Evolutionary conservation across 1,140 invertebrate species (phyloP), one percentile per base, ranked within the genome.

Genomic region (Araneus ventricosus): DNA sequence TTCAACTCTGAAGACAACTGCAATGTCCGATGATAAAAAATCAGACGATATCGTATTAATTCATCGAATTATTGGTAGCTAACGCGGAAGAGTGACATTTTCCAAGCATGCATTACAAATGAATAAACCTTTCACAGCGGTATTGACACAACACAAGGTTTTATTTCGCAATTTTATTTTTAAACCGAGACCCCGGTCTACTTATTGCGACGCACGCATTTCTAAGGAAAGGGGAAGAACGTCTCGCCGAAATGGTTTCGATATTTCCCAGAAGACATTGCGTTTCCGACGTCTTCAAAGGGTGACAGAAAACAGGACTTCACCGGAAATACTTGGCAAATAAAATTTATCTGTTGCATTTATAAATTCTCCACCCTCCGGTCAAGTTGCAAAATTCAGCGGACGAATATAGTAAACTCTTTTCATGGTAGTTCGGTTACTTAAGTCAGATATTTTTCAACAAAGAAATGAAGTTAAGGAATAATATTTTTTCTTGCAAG

Each of bases 91-190:
- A 20, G 10, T 75, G 30, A 34, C 30, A 30, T 67, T 67, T 63
- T 75, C 10, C 14, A 75, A 75, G 70, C 14, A 75, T 75, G 70
- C 30, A 75, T 34, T 37, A 75, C 70, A 75, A 75, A 75, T 75
- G 70, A 75, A 75, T 37, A 37, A 75, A 34, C 34, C 70, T 75
- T 75, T 75, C 27, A 75, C 27, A 37, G 70, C 24, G 61, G 34
- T 88, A 88, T 88, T 88, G 87, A 70, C 87, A 70, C 63, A 88
- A 67, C 61, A 88, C 63, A 88, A 61, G 20, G 61, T 88, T 88
- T 88, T 84, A 52, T 84, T 52, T 84, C 70, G 70, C 52, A 52
- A 86, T 88, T 88, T 88, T 88, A 88, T 70, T 88, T 88, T 88
- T 88, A 88, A 88, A 88, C 39, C 24, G 22, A 63, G 61, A 63